These are phyloP conservation scores for Nasonia oneida DNA, from an alignment of 2,888 invertebrate species.

Conservation along the genomic window DNA sequence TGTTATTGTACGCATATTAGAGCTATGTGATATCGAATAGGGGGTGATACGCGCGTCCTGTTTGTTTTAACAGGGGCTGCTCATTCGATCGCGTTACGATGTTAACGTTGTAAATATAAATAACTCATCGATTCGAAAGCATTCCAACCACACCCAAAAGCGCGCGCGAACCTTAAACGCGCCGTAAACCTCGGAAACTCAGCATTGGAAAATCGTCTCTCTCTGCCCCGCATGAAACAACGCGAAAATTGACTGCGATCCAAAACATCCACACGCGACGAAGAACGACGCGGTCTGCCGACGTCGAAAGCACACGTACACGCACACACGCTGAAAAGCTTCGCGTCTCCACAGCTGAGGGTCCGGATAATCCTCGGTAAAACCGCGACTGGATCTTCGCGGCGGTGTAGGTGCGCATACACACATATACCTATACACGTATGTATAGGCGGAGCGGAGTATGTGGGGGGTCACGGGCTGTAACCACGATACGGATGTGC, in stretches of 20 bases:
- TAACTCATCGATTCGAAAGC: too few relatives aligned
- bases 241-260: not conserved
- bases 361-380: conserved; percentile 76
- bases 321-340: not conserved
- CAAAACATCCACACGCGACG: not conserved
- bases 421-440: not conserved
- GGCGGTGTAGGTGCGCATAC: not conserved
- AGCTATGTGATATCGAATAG: too few relatives aligned
- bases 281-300: conserved; percentile 14
- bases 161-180: not conserved
- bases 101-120: too few relatives aligned
- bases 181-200: not conserved
- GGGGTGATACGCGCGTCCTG: not conserved
- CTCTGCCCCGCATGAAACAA: not conserved
- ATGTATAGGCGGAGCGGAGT: conserved; percentile 2
- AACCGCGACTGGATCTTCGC: conserved; percentile 67
- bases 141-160: not conserved
- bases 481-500: conserved; percentile 79
- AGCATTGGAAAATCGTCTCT: not conserved
- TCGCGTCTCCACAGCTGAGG: conserved; percentile 55
- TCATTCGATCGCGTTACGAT: too few relatives aligned
- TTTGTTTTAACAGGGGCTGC: not conserved
- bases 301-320: not conserved
- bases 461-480: conserved; percentile 77
- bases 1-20: not conserved